phyloP scores from a whole-genome alignment of 2,113 vertebrate genomes.

The Manacus vitellinus region DNA sequence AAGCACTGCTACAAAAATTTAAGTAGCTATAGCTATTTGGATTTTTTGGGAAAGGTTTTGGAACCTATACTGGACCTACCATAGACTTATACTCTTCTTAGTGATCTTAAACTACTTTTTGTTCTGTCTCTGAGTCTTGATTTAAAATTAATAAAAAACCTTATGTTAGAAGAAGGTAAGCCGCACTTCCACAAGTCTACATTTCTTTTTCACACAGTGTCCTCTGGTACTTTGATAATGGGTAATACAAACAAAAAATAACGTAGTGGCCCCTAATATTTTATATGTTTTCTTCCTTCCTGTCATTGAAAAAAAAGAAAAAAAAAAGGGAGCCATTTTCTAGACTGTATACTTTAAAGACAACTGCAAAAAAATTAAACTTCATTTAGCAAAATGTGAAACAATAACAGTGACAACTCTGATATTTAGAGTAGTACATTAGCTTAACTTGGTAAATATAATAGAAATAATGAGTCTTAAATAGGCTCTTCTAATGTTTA shows the following conservation, averaged over 20 bases:
- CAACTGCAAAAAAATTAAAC: not conserved
- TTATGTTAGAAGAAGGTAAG: not conserved
- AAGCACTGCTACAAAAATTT: not conserved
- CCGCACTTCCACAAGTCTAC: not conserved
- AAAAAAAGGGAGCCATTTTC: not conserved
- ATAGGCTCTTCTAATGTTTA: not conserved
- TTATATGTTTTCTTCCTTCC: not conserved
- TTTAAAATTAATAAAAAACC: not conserved
- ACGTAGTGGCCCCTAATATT: not conserved
- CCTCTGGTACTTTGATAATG: not conserved
- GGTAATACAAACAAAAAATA: not conserved
- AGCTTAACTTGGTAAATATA: not conserved
- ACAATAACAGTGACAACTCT: not conserved
- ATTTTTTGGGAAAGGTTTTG: not conserved
- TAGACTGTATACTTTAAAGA: not conserved
- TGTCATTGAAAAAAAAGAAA: not conserved
- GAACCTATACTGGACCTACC: not conserved
- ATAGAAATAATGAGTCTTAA: not conserved
- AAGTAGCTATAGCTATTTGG: not conserved
- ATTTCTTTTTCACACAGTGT: not conserved
- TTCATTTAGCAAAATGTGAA: not conserved
- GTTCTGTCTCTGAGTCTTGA: not conserved
- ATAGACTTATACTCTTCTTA: not conserved
- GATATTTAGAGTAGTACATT: not conserved
- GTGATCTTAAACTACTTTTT: not conserved